Conservation (phyloP, 2,113 vertebrate genomes). For the Forbesichthys papilliferus region DNA sequence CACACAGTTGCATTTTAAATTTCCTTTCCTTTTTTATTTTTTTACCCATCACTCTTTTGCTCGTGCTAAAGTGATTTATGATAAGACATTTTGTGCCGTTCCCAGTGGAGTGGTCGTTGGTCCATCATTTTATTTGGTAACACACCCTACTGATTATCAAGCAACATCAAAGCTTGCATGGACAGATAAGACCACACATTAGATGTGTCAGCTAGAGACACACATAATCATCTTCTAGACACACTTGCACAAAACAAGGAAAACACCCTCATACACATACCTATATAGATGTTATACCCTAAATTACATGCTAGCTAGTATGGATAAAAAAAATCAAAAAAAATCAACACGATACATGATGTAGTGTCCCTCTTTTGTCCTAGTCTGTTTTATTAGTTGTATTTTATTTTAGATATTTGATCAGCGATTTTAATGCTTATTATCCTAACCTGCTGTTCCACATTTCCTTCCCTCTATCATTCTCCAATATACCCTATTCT, state of each 20-base stretch:
- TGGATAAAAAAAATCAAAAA: slow-evolving; percentile 58
- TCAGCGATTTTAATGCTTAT: slow-evolving; percentile 74
- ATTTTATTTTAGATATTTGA: slow-evolving; percentile 74
- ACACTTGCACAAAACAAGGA: not conserved
- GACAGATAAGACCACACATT: slow-evolving; percentile 21
- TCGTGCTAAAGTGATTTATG: slow-evolving; percentile 65
- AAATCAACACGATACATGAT: slow-evolving; percentile 63
- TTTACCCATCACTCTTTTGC: slow-evolving; percentile 62
- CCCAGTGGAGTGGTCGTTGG: slow-evolving; percentile 64
- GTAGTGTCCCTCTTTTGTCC: slow-evolving; percentile 71
- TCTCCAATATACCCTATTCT: slow-evolving; percentile 25
- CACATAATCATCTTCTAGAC: not conserved
- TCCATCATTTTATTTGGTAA: slow-evolving; percentile 67
- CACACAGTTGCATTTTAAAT: slow-evolving; percentile 8
- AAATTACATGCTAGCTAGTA: slow-evolving; percentile 75
- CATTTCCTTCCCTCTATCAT: slow-evolving; percentile 38
- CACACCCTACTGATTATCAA: slow-evolving; percentile 53
- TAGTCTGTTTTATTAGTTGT: slow-evolving; percentile 75
- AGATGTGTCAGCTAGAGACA: slow-evolving; percentile 19
- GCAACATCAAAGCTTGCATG: slow-evolving; percentile 39
- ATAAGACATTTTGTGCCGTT: slow-evolving; percentile 52
- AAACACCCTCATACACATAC: slow-evolving; percentile 22
- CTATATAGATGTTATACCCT: slow-evolving; percentile 70
- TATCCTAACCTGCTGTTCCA: slow-evolving; percentile 59
- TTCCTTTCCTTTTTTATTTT: slow-evolving; percentile 44